Base-by-base conservation (phyloP, 2,888 invertebrate genomes). In the Tetropium fuscum region DNA sequence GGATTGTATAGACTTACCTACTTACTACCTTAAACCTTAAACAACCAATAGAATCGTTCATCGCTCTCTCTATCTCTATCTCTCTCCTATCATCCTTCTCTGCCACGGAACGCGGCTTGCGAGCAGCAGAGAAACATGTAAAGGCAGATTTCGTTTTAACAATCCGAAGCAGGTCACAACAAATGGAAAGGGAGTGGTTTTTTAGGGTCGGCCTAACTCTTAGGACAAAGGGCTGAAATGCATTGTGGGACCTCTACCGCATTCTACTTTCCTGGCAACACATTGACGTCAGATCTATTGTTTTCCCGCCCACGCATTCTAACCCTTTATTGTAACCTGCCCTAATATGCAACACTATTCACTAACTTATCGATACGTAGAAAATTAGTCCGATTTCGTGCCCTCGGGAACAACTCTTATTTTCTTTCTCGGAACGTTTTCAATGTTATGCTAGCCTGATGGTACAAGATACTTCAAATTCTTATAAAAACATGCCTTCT, bases 221-320 rank as follows among this genome's bases (percentile, higher is more conserved):
- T 36, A 48, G 48, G 36, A n/a, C 36, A 36, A 48, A 36, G 48
- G 38, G 40, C 38, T 18, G n/a, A 51, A 48, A 8, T 40, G 40
- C 40, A 40, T 40, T 40, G 18, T 16, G 10, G 18, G 13, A 51
- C 49, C 38, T 38, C 38, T n/a, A 13, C 15, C 4, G 27, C 11
- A 7, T 25, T 3, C 38, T 51, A 40, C 25, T 51, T 10, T 34
- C 49, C 49, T 51, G 40, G 6, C 40, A 51, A 10, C n/a, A 25
- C 20, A 25, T 51, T 51, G 54, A 45, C 58, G 58, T 58, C 58
- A 53, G 53, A 47, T 25, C 44, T 20, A 68, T 69, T 69, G 69
- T 69, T 66, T 53, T 43, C 41, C 68, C 72, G 60, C 72, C 71
- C 70, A 72, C 72, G 69, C 70, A 64, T 48, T 48, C 11, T 44